Evolutionary conservation across 2,113 vertebrate genomes (phyloP).

Genomic region (Anoplopoma fimbria): DNA sequence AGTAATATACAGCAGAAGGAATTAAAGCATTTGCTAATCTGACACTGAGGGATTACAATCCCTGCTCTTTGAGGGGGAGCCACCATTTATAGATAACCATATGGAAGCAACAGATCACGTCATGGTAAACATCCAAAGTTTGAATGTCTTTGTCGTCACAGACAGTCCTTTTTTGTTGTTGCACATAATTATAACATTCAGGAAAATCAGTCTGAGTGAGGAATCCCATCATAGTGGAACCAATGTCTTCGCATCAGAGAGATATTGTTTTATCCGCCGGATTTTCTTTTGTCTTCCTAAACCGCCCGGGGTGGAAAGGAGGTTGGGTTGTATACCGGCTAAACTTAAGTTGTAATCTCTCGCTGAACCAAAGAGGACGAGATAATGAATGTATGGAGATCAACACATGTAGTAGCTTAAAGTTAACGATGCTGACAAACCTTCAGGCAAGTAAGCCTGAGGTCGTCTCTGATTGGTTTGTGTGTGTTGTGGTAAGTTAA

Average conservation of each 20-base stretch:
- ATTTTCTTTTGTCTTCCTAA: conserved; percentile 51
- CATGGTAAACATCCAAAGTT: conserved; percentile 42
- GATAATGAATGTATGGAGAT: conserved; percentile 64
- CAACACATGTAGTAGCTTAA: conserved; percentile 41
- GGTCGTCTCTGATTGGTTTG: neutral
- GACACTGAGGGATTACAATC: conserved; percentile 63
- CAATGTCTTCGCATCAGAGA: conserved; percentile 6
- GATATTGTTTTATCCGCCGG: conserved; percentile 25
- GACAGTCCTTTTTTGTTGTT: neutral
- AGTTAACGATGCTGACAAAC: conserved; percentile 10
- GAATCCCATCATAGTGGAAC: conserved; percentile 29
- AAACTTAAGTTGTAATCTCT: conserved; percentile 66
- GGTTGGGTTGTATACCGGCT: conserved; percentile 39
- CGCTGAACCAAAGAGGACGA: conserved; percentile 43
- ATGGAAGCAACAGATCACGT: conserved; percentile 52
- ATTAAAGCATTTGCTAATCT: conserved; percentile 63
- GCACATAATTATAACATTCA: neutral
- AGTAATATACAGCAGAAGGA: conserved; percentile 45
- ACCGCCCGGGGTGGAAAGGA: conserved; percentile 23
- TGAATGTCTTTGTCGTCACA: conserved; percentile 1
- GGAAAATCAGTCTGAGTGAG: conserved; percentile 13
- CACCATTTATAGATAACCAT: conserved; percentile 56
- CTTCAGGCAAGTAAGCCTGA: neutral
- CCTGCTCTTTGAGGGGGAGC: neutral
- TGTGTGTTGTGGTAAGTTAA: neutral